Percentiles rank a stretch among this genome's conserved stretches.
These are phyloP conservation scores for Spermophilus dauricus DNA, from an alignment of 2,113 vertebrate genomes.

Conservation along the genomic window DNA sequence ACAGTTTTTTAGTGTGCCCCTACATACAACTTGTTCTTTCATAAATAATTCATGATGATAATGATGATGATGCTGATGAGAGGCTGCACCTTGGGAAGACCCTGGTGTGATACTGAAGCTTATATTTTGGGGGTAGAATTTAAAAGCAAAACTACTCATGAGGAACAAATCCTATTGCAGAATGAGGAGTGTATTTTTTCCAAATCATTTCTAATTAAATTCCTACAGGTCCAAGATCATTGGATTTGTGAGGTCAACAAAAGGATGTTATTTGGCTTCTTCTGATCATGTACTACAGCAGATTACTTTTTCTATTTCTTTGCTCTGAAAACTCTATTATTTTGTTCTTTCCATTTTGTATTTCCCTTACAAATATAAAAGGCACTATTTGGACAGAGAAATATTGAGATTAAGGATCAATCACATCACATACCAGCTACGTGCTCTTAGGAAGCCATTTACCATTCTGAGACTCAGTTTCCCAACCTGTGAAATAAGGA, in stretches of 20 bases:
- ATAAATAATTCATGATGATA: conserved; percentile 55
- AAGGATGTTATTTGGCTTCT: not conserved
- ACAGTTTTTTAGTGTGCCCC: not conserved
- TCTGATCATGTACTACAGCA: not conserved
- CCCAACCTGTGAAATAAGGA: not conserved
- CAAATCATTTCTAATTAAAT: not conserved
- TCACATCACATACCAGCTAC: not conserved
- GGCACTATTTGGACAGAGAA: not conserved
- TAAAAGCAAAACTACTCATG: not conserved
- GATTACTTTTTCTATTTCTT: not conserved
- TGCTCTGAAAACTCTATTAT: not conserved
- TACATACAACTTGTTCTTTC: conserved; percentile 36
- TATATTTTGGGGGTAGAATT: conserved; percentile 45
- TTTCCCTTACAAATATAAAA: conserved; percentile 34
- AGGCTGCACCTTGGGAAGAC: not conserved
- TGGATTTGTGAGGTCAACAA: not conserved
- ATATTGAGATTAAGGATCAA: not conserved
- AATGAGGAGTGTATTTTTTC: conserved; percentile 41
- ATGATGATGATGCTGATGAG: conserved; percentile 2
- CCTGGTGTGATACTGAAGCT: not conserved
- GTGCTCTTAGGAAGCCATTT: not conserved
- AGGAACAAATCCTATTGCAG: not conserved
- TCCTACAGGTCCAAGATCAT: not conserved
- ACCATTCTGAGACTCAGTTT: not conserved
- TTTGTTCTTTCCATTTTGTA: not conserved